phyloP scores from a whole-genome alignment of 1,140 invertebrate species.

The Eurosta solidaginis region DNA sequence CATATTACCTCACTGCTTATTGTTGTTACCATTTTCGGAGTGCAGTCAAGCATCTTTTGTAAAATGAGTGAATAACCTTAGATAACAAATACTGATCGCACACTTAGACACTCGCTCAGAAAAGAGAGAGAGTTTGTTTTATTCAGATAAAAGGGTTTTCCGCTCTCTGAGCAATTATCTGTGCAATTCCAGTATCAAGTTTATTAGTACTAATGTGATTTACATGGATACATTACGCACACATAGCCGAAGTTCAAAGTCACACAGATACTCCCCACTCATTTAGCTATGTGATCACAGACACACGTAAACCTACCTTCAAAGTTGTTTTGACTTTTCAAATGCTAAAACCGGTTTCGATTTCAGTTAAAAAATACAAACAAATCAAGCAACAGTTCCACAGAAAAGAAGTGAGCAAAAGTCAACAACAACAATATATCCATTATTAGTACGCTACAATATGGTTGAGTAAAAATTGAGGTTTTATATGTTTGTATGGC shows the following conservation, averaged over 20 bases:
- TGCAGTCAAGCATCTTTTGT: not conserved
- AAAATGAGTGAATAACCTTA: not conserved
- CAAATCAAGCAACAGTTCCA: constrained; percentile 18
- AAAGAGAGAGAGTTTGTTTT: not conserved
- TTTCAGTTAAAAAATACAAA: constrained; percentile 25
- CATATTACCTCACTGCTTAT: not conserved
- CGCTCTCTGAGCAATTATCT: constrained; percentile 1
- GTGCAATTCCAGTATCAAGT: not conserved
- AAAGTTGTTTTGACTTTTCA: constrained; percentile 23
- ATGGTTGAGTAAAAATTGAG: not conserved
- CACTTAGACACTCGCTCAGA: no score
- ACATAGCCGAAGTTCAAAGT: not conserved
- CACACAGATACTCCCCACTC: constrained; percentile 13
- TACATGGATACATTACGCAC: not conserved
- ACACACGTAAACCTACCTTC: not conserved
- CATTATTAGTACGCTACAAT: not conserved
- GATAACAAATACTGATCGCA: no score
- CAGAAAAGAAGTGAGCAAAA: not conserved
- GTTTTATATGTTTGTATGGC: not conserved
- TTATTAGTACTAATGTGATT: not conserved
- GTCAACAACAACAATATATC: constrained; percentile 1
- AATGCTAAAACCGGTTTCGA: constrained; percentile 15
- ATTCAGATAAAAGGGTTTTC: not conserved
- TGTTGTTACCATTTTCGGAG: constrained; percentile 22
- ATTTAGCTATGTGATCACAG: not conserved